Conservation (phyloP, 2,888 invertebrate species). For the Cheilosia vernalis region DNA sequence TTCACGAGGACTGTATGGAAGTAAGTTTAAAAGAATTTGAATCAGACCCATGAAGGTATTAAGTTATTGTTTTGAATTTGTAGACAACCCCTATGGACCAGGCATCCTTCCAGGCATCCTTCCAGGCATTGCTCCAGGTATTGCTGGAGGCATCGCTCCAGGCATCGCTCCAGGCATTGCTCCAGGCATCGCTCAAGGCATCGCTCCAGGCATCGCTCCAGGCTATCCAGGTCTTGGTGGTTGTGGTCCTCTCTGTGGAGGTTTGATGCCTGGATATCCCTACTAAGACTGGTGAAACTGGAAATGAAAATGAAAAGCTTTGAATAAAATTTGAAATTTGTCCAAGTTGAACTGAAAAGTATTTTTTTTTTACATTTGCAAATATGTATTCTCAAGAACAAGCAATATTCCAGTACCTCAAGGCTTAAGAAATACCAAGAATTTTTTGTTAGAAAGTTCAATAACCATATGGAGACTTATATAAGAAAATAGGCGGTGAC, state of each 20-base stretch:
- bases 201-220: background rate
- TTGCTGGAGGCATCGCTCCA: background rate
- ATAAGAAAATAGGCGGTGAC: no score
- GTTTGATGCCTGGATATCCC: background rate
- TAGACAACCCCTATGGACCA: background rate
- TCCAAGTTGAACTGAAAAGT: background rate
- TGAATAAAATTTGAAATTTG: background rate
- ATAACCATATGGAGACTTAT: no score
- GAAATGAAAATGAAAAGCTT: background rate
- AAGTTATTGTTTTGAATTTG: background rate
- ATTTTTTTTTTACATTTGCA: background rate
- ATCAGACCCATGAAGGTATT: background rate
- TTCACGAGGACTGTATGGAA: background rate
- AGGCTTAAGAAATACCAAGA: no score
- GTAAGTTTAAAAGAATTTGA: conserved; percentile 24
- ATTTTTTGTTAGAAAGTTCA: no score
- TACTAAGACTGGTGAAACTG: background rate
- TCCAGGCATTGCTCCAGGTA: no score
- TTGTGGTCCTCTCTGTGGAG: background rate
- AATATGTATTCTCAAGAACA: no score
- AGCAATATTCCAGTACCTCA: no score
- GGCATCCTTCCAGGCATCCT: background rate
- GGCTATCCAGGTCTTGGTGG: background rate
- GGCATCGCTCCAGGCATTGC: background rate
- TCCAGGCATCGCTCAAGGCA: background rate